Percentiles rank a stretch among this genome's conserved stretches.
These are phyloP conservation scores for Callipepla californica DNA, from an alignment of 2,113 vertebrate genomes.

Conservation along the genomic window DNA sequence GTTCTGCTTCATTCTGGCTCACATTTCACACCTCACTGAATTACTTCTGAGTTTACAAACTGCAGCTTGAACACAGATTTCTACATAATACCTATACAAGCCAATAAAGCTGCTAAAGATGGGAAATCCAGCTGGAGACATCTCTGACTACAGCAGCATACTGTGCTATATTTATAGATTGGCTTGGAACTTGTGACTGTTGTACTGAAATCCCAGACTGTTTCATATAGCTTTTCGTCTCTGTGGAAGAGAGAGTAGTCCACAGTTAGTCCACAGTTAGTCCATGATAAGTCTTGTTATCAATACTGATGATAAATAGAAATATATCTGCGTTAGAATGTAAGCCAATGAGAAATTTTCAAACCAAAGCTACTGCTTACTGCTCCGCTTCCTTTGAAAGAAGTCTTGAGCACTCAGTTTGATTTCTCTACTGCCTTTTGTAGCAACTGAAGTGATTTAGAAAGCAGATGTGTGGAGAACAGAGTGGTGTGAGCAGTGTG, in stretches of 20 bases:
- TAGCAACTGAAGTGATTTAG: background rate
- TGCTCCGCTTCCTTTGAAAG: background rate
- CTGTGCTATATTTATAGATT: background rate
- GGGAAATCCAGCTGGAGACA: background rate
- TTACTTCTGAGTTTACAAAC: background rate
- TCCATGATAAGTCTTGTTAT: background rate
- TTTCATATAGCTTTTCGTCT: background rate
- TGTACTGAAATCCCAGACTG: background rate
- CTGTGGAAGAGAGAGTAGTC: background rate
- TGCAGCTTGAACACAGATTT: background rate
- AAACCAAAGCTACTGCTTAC: background rate
- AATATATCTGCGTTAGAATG: background rate
- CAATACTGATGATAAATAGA: background rate
- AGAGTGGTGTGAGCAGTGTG: background rate
- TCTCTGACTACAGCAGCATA: background rate
- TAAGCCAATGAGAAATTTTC: background rate
- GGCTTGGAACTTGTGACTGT: background rate
- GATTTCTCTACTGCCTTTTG: background rate
- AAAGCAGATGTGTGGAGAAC: background rate
- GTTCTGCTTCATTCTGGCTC: background rate
- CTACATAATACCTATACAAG: background rate
- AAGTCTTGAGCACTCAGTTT: background rate
- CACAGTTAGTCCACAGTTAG: background rate
- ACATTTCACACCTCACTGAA: background rate
- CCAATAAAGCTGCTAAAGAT: background rate